Evolutionary conservation across 2,888 invertebrate species (phyloP), one percentile per base, ranked within the genome.

Genomic region (Tinea semifulvella): DNA sequence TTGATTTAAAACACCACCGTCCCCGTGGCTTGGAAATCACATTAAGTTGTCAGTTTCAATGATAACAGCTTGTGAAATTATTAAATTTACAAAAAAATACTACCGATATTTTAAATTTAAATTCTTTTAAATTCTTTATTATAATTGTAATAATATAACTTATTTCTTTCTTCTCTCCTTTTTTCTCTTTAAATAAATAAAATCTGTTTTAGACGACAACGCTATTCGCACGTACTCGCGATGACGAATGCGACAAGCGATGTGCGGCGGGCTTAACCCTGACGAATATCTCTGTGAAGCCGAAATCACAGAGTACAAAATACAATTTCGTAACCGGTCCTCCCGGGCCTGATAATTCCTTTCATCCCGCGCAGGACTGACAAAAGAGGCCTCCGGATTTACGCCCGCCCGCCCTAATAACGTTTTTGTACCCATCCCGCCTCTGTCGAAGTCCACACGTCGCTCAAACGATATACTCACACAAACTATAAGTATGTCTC

Each of bases 321-420:
- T 47, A 47, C 47, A 48, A 48, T 48, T 48, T 47, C 40, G 48
- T 44, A 44, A 46, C 46, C 43, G 31, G 42, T 42, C 43, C 43
- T 44, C 43, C 43, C 44, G 46, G 48, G 46, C 35, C 53, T 55
- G 58, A 58, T 64, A 62, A 64, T 63, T 63, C 65, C 57, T 53
- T 56, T 56, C 53, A 53, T 48, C 50, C 45, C 49, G 55, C 55
- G 46, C 25, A 45, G 48, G 46, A 43, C 42, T 35, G 48, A 63
- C 63, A 64, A 64, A 62, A 40, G 45, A 35, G 57, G 56, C 53
- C 8, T 38, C 26, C 44, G 57, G 61, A 60, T 60, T 63, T 61
- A 52, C 55, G 48, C 51, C 45, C 44, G 48, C 48, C 42, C 47
- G 49, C 54, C 55, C 57, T 65, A 65, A 65, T 63, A 61, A 63